Percentiles rank a stretch among this genome's conserved stretches.
Evolutionary conservation across 2,113 vertebrate genomes (phyloP).

Genomic region (Myrmophylax atrothorax): DNA sequence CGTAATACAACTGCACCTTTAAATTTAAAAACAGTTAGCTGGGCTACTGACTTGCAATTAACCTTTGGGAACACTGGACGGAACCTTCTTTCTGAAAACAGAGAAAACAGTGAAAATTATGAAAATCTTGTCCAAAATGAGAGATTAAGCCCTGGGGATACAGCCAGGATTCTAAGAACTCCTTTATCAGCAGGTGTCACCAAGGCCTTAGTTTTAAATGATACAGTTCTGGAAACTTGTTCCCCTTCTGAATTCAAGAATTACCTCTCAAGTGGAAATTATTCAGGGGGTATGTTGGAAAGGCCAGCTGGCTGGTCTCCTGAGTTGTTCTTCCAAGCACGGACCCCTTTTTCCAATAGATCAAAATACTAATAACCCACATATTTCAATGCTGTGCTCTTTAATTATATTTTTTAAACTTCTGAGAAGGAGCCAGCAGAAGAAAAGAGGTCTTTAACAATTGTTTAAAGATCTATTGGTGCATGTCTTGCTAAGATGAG

Average conservation of each 20-base stretch:
- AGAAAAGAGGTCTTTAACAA: not conserved
- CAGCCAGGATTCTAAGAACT: not conserved
- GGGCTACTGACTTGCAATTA: not conserved
- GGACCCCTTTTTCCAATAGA: not conserved
- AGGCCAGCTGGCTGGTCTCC: conserved; percentile 68
- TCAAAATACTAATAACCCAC: not conserved
- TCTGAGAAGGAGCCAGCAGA: not conserved
- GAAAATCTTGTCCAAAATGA: not conserved
- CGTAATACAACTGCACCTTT: not conserved
- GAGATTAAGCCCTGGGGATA: not conserved
- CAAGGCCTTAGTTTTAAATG: not conserved
- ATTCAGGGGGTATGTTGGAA: not conserved
- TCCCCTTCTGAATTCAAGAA: not conserved
- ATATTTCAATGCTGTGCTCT: not conserved
- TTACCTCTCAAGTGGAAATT: not conserved
- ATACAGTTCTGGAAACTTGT: not conserved
- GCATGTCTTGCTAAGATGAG: not conserved
- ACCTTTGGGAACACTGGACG: not conserved
- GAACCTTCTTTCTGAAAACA: not conserved
- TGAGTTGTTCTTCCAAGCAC: conserved; percentile 74
- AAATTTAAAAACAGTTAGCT: not conserved
- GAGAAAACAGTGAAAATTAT: not conserved
- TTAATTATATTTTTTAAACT: not conserved
- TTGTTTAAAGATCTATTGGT: not conserved
- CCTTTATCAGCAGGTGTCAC: not conserved